Evolutionary conservation across 2,797 vertebrate species (phyloP), one percentile per base, ranked within the genome.

Genomic region (Tinamus major): DNA sequence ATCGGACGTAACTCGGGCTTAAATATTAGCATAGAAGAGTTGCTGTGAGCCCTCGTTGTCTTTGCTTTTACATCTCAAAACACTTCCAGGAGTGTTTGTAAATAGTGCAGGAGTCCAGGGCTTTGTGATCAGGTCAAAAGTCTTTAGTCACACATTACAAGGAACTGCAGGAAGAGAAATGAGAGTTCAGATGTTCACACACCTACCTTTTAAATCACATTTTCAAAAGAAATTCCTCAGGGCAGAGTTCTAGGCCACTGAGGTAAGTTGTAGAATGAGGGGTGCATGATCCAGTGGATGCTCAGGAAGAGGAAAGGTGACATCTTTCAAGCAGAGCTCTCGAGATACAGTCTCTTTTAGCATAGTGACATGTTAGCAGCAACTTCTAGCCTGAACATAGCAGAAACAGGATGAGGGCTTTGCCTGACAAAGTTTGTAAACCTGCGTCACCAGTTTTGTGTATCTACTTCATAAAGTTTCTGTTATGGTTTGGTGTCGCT

Each of bases 401-500:
- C 46, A 14, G 44, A 8, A 64, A 41, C 9, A 71, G 46, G 21
- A 71, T 13, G 26, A 37, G 39, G 20, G 12, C 11, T 68, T 86
- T 13, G 53, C n/a, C 20, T 37, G 29, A 15, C 9, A n/a, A 55
- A n/a, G 0, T 2, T 2, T 62, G 23, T 77, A 33, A 49, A 49
- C n/a, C 6, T n/a, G 13, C 13, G 33, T 41, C 20, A 3, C 4
- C 59, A 44, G 7, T 70, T 79, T 67, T 56, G 14, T 20, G 6
- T 23, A 35, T 27, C 23, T 53, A 29, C 58, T 75, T 83, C 8
- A 13, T 23, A 20, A 49, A 33, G 13, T 10, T 87, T 13, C 69
- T 58, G 5, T 44, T 80, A 8, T 2, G 0, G 79, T 80, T 79
- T 55, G 68, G 14, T 1, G 0, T 19, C 48, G 26, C 0, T 1